These are phyloP conservation scores for Hymenochirus boettgeri DNA, from an alignment of 2,113 vertebrate species.

Conservation along the genomic window DNA sequence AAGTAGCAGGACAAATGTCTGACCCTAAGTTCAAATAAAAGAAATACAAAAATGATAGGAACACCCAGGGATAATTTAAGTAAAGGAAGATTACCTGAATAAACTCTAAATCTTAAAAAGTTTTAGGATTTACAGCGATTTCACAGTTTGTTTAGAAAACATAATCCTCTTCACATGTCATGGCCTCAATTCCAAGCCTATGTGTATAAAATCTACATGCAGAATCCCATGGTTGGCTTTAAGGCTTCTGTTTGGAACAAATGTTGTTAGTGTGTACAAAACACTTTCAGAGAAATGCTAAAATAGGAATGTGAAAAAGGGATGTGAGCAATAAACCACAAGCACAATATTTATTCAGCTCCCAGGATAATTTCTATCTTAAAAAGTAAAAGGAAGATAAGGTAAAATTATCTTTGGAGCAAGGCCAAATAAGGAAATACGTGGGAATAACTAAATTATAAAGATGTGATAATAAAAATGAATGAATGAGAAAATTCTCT, in stretches of 20 bases:
- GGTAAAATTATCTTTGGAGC: neutral
- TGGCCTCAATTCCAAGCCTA: too few relatives aligned
- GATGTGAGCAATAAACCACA: constrained; percentile 1
- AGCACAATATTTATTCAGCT: constrained; percentile 4
- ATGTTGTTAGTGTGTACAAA: neutral
- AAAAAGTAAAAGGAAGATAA: neutral
- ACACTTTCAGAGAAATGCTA: neutral
- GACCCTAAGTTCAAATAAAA: too few relatives aligned
- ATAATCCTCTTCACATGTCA: too few relatives aligned
- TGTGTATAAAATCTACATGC: neutral
- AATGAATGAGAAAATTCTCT: neutral
- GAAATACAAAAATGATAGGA: too few relatives aligned
- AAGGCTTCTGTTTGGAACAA: neutral
- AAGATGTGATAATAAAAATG: neutral
- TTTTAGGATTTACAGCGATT: too few relatives aligned
- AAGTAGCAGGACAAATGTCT: too few relatives aligned
- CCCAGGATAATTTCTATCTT: neutral
- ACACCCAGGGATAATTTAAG: too few relatives aligned
- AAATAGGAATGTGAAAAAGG: constrained; percentile 1
- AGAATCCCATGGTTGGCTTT: neutral
- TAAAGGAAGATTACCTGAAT: too few relatives aligned
- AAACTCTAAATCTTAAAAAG: too few relatives aligned
- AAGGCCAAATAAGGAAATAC: neutral
- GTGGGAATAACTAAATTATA: neutral
- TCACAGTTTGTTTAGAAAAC: too few relatives aligned